These are phyloP conservation scores for Chrysopa pallens DNA, from an alignment of 1,140 invertebrate species.

Conservation along the genomic window DNA sequence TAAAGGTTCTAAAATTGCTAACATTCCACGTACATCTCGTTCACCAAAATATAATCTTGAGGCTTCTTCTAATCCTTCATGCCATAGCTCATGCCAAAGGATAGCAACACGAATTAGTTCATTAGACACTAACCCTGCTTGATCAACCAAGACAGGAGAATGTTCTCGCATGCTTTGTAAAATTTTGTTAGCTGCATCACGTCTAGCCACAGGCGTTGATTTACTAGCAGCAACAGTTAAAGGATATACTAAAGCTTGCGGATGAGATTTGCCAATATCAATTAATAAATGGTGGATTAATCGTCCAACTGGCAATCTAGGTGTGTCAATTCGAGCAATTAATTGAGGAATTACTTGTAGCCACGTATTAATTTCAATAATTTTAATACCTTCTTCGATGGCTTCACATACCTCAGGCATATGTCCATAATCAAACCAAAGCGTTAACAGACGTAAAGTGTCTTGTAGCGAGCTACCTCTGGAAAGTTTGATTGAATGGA, in stretches of 20 bases:
- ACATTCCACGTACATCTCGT: conserved; percentile 87
- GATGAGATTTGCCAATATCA: conserved; percentile 47
- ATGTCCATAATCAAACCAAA: conserved; percentile 94
- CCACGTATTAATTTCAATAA: conserved; percentile 96
- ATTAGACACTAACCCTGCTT: conserved; percentile 88
- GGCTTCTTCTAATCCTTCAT: conserved; percentile 95
- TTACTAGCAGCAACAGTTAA: conserved; percentile 95
- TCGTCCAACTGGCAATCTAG: conserved; percentile 65
- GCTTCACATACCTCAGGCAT: conserved; percentile 86
- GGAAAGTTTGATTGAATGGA: conserved; percentile 83
- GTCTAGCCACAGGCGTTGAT: conserved; percentile 55
- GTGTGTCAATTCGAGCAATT: conserved; percentile 93
- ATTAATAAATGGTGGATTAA: conserved; percentile 86
- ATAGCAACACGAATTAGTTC: conserved; percentile 97
- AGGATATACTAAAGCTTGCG: conserved; percentile 87
- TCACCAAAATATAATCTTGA: conserved; percentile 91
- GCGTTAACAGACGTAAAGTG: conserved; percentile 76
- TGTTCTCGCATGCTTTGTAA: conserved; percentile 91
- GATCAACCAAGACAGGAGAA: conserved; percentile 76
- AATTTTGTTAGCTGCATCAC: conserved; percentile 86
- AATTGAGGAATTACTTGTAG: conserved; percentile 97
- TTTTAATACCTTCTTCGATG: conserved; percentile 76
- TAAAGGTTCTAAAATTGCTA: conserved; percentile 84
- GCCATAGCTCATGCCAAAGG: conserved; percentile 98
- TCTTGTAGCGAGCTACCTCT: conserved; percentile 94